phyloP scores from a whole-genome alignment of 2,113 vertebrate genomes.

The Bolborhynchus lineola region DNA sequence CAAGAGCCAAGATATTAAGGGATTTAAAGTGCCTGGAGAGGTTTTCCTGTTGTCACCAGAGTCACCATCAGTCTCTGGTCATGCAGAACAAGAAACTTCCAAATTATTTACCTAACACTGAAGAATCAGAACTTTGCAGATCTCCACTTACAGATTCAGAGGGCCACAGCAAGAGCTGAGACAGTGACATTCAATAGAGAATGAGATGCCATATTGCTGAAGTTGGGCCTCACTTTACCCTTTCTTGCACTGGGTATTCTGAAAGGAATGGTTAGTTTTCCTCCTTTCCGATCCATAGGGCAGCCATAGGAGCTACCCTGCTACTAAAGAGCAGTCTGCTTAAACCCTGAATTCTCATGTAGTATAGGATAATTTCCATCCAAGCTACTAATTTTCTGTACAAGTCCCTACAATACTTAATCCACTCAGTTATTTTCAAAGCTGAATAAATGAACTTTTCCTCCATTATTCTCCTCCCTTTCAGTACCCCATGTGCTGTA shows the following conservation, averaged over 20 bases:
- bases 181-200: not conserved
- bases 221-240: not conserved
- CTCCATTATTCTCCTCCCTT: not conserved
- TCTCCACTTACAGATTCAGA: constrained; percentile 14
- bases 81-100: not conserved
- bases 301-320: not conserved
- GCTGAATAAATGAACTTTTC: not conserved
- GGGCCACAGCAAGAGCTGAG: not conserved
- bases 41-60: not conserved
- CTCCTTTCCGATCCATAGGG: not conserved
- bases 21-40: not conserved
- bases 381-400: not conserved
- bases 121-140: not conserved
- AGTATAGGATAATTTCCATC: not conserved
- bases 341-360: not conserved
- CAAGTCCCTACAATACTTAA: not conserved
- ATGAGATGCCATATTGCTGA: not conserved
- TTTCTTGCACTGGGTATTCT: constrained; percentile 10
- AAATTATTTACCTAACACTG: not conserved
- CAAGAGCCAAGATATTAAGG: not conserved
- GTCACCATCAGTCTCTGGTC: not conserved
- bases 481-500: not conserved
- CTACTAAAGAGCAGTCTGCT: not conserved
- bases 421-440: not conserved
- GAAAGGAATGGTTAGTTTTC: not conserved